Evolutionary conservation across 2,888 invertebrate species (phyloP).

Genomic region (Pelosia muscerda): DNA sequence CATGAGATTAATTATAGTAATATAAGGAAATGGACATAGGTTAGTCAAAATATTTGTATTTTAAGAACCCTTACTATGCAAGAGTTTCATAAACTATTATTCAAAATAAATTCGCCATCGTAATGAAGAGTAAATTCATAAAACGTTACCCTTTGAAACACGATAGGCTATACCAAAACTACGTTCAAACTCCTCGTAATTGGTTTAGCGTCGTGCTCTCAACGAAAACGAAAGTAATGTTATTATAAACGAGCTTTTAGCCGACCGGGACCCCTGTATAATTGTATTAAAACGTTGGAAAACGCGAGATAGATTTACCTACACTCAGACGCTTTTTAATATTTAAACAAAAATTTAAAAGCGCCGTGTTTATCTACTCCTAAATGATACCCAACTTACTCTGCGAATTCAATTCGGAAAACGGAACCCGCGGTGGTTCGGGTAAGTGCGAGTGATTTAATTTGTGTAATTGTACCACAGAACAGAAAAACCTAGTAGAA

Average conservation of each 20-base stretch:
- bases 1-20: too few relatives aligned
- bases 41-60: too few relatives aligned
- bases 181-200: constrained; percentile 65
- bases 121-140: constrained; percentile 33
- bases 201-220: constrained; percentile 64
- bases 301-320: constrained; percentile 55
- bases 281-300: constrained; percentile 67
- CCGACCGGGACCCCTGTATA: constrained; percentile 59
- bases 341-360: constrained; percentile 53
- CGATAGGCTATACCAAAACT: constrained; percentile 62
- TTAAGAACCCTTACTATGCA: too few relatives aligned
- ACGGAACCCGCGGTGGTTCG: not conserved
- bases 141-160: constrained; percentile 58
- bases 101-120: constrained; percentile 7
- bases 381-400: constrained; percentile 28
- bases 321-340: constrained; percentile 53
- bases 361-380: constrained; percentile 35
- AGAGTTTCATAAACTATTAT: too few relatives aligned
- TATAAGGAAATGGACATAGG: too few relatives aligned
- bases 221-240: constrained; percentile 71
- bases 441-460: not conserved
- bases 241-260: constrained; percentile 75
- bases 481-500: too few relatives aligned
- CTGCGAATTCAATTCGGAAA: constrained; percentile 34
- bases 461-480: too few relatives aligned